Conservation (phyloP, 1,140 invertebrate species). For the Plectus sambesii region DNA sequence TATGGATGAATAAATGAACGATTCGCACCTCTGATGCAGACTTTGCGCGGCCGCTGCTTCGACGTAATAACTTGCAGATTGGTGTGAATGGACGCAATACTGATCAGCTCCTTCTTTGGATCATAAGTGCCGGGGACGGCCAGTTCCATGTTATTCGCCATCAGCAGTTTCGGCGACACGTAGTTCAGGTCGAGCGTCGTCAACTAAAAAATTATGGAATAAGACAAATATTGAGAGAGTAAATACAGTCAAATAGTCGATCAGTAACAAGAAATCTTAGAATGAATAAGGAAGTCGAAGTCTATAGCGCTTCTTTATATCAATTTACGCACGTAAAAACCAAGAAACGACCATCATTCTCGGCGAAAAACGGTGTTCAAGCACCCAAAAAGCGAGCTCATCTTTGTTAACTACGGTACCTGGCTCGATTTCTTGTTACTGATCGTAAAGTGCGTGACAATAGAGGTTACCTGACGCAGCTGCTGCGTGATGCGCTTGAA, state of each 20-base stretch:
- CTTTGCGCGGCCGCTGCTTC: conserved; percentile 88
- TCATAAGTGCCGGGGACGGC: conserved; percentile 85
- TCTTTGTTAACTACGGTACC: too few species aligned
- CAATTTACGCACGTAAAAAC: too few species aligned
- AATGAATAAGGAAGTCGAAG: conserved; percentile 19
- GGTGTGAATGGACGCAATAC: conserved; percentile 73
- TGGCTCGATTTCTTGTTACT: too few species aligned
- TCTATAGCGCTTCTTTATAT: too few species aligned
- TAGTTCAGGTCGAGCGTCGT: conserved; percentile 71
- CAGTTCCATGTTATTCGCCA: conserved; percentile 77
- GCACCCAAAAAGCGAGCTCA: too few species aligned
- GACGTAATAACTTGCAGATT: conserved; percentile 82
- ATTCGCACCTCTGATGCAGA: conserved; percentile 68
- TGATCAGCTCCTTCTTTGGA: conserved; percentile 57
- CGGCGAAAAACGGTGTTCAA: too few species aligned
- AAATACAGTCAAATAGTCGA: conserved; percentile 9
- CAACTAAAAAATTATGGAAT: conserved; percentile 33
- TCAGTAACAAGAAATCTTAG: conserved; percentile 27
- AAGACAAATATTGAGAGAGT: conserved; percentile 15
- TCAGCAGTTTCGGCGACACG: conserved; percentile 78
- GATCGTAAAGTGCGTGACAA: too few species aligned
- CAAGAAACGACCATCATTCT: too few species aligned
- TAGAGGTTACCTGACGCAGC: conserved; percentile 59
- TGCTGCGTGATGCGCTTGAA: conserved; percentile 87
- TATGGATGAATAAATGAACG: too few species aligned